Evolutionary conservation across 2,113 vertebrate species (phyloP), one percentile per base, ranked within the genome.

Genomic region (Cyanistes caeruleus): DNA sequence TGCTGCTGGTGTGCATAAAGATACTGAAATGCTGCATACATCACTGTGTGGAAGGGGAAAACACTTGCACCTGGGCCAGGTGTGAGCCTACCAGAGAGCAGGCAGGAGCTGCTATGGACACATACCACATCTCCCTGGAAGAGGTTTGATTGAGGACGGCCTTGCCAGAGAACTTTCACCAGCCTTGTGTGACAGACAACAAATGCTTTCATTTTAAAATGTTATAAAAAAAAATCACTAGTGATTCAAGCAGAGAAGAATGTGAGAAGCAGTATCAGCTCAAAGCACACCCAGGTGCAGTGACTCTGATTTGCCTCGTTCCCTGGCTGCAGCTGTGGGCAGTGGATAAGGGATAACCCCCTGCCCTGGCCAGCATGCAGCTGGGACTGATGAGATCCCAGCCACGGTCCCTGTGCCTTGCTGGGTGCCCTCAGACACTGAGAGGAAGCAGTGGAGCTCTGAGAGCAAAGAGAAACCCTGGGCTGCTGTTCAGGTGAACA

Each of bases 341-440:
- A 52, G 3, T 24, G 64, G 33, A 53, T 10, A n/a, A 37, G 13
- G 16, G 35, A 75, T 13, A 17, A 44, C 9, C 4, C 1, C 35
- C 49, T 51, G 24, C 33, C 67, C 62, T 0, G 4, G 62, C 59
- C 53, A 13, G 74, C 48, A 43, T 48, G 13, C 19, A 41, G 63
- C 53, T 46, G 70, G 62, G 37, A 55, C 6, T 0, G 0, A 7
- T 1, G 1, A 55, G 41, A 63, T 11, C 35, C 33, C 79, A 56
- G 0, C 5, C 56, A 77, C 41, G 16, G 7, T 22, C 15, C 30
- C 31, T 69, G n/a, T 31, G 79, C 30, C 55, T 58, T 56, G 53
- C 69, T 18, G 30, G 21, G 27, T 48, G 41, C 41, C 35, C 64
- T 37, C 56, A 39, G 55, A 27, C 24, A 27, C 44, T 1, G 2